phyloP scores from a whole-genome alignment of 2,113 vertebrate species.

The Ophthalmolycus amberensis region DNA sequence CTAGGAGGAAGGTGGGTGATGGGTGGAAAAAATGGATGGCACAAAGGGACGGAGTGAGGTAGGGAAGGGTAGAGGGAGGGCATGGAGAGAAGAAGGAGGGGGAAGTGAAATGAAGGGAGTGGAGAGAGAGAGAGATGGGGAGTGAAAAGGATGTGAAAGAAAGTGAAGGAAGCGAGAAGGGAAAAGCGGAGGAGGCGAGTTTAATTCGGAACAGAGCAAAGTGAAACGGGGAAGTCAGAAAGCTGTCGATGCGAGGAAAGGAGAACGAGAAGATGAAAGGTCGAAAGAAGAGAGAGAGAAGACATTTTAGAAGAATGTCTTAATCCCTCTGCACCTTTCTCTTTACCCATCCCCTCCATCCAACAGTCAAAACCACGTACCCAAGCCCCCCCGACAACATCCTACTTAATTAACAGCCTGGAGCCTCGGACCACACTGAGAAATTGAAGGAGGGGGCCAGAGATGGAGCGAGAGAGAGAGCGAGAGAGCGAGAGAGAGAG shows the following conservation, averaged over 20 bases:
- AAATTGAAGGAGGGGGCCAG: conserved; percentile 52
- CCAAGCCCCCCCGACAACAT: conserved; percentile 62
- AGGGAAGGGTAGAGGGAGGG: neutral
- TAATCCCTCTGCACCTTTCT: conserved; percentile 18
- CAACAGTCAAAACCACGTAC: conserved; percentile 39
- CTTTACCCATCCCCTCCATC: conserved; percentile 32
- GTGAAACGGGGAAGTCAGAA: conserved; percentile 5
- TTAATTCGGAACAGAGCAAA: conserved; percentile 36
- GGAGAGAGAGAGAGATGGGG: neutral
- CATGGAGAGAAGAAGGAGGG: neutral
- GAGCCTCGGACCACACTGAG: conserved; percentile 60
- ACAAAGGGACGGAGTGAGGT: conserved; percentile 2
- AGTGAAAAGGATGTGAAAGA: neutral
- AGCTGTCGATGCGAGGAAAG: neutral
- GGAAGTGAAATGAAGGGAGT: neutral
- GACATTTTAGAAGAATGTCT: conserved; percentile 10
- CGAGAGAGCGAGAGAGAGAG: conserved; percentile 14
- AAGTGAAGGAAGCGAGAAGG: neutral
- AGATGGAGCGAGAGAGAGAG: conserved; percentile 2
- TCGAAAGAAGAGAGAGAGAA: conserved; percentile 18
- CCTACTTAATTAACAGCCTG: conserved; percentile 75
- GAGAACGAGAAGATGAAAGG: conserved; percentile 7
- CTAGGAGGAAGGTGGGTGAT: conserved; percentile 24
- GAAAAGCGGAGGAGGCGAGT: conserved; percentile 1
- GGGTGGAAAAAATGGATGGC: conserved; percentile 23